These are phyloP conservation scores for Staurois parvus DNA, from an alignment of 2,797 vertebrate species.

Conservation along the genomic window DNA sequence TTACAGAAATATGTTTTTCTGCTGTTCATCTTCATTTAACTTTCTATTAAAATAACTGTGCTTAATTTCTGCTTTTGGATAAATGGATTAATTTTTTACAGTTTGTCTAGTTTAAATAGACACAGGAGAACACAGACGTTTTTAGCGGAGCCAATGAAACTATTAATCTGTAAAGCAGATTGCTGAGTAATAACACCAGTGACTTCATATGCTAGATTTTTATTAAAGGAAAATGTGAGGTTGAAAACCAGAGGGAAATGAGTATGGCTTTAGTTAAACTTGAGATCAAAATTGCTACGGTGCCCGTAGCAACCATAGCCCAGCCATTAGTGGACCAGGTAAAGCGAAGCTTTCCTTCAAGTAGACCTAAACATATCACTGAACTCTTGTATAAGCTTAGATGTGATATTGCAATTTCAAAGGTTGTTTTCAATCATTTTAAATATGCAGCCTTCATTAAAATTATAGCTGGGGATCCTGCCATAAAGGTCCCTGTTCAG, in stretches of 20 bases:
- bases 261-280: neutral
- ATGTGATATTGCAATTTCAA: no score
- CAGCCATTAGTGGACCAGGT: no score
- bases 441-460: no score
- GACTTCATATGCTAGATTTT: neutral
- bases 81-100: conserved; percentile 32
- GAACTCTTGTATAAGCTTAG: no score
- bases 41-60: conserved; percentile 17
- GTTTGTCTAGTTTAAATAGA: conserved; percentile 31
- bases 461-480: no score
- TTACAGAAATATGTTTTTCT: neutral
- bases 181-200: neutral
- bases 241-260: neutral
- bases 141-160: neutral
- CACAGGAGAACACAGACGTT: neutral
- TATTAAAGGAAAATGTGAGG: neutral
- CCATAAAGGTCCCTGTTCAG: no score
- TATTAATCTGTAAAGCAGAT: conserved; percentile 13
- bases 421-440: no score
- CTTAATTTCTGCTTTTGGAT: conserved; percentile 26
- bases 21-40: conserved; percentile 19
- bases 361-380: no score
- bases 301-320: neutral
- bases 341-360: no score
- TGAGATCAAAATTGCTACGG: neutral